Evolutionary conservation across 2,113 vertebrate genomes (phyloP).

Genomic region (Rousettus leschenaultii): DNA sequence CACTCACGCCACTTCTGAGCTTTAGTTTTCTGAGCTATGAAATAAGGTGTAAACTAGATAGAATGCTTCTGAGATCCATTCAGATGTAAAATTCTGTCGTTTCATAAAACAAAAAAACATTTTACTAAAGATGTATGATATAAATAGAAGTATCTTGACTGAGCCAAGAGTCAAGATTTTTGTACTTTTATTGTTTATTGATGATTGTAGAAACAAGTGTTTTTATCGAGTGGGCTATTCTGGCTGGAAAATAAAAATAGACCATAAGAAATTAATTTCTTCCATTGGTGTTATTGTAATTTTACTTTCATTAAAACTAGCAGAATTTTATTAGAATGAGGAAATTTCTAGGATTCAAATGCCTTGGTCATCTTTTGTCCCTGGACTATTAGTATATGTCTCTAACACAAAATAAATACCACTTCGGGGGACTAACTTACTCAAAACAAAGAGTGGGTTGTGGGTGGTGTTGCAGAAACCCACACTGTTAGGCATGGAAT

Average conservation of each 20-base stretch:
- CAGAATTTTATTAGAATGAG: not conserved
- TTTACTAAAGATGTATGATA: not conserved
- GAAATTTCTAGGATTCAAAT: not conserved
- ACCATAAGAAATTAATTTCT: not conserved
- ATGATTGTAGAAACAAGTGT: not conserved
- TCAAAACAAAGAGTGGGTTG: not conserved
- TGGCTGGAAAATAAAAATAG: constrained; percentile 17
- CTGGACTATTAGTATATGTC: not conserved
- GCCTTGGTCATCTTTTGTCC: not conserved
- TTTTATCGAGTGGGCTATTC: not conserved
- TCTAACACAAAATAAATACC: not conserved
- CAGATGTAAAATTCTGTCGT: not conserved
- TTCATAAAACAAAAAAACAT: not conserved
- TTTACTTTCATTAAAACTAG: not conserved
- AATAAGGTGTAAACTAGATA: not conserved
- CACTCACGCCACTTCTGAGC: not conserved
- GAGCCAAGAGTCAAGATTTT: not conserved
- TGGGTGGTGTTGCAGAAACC: not conserved
- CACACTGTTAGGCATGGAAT: not conserved
- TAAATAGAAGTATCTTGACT: not conserved
- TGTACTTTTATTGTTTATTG: not conserved
- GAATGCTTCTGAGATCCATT: not conserved
- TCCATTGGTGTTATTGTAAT: not conserved
- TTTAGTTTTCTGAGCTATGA: not conserved
- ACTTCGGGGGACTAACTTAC: not conserved